A percentile compares a stretch with the other conserved stretches of the same genome.
Conservation (phyloP, 2,888 invertebrate species). For the Prosopocoilus inquinatus region DNA sequence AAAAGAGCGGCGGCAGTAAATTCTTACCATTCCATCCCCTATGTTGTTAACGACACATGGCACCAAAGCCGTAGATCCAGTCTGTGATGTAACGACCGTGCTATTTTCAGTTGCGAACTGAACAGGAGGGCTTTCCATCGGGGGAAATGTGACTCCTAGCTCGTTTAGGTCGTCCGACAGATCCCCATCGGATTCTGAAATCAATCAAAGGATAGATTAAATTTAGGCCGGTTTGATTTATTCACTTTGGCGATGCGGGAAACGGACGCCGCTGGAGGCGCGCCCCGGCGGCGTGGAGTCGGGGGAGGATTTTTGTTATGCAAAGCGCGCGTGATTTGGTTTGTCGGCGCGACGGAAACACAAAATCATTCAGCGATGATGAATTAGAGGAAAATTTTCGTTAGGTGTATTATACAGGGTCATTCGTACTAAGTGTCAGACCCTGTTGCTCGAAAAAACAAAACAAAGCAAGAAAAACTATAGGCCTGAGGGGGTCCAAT, state of each 20-base stretch:
- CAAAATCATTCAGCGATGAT: too few species aligned
- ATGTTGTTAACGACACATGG: slow-evolving; percentile 84
- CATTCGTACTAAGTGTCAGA: too few species aligned
- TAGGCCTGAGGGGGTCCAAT: too few species aligned
- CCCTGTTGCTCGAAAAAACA: too few species aligned
- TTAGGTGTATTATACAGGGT: too few species aligned
- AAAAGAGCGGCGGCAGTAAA: neutral
- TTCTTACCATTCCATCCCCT: slow-evolving; percentile 82
- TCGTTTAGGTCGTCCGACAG: slow-evolving; percentile 45
- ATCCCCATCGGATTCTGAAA: slow-evolving; percentile 39
- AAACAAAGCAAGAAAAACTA: too few species aligned
- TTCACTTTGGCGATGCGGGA: neutral
- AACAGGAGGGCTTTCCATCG: slow-evolving; percentile 60
- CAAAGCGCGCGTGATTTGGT: too few species aligned
- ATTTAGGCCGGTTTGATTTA: neutral
- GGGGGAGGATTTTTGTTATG: too few species aligned
- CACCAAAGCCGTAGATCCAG: slow-evolving; percentile 77
- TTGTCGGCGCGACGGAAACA: too few species aligned
- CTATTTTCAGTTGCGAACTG: slow-evolving; percentile 83
- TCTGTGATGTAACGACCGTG: slow-evolving; percentile 77
- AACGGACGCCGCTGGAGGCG: too few species aligned
- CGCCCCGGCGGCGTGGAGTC: too few species aligned
- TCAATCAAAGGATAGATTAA: slow-evolving; percentile 20
- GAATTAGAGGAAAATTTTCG: too few species aligned
- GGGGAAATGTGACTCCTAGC: slow-evolving; percentile 47